Percentiles rank a stretch among this genome's conserved stretches.
These are phyloP conservation scores for Drosophila sp. DNA, from an alignment of 1,140 invertebrate species.

Conservation along the genomic window DNA sequence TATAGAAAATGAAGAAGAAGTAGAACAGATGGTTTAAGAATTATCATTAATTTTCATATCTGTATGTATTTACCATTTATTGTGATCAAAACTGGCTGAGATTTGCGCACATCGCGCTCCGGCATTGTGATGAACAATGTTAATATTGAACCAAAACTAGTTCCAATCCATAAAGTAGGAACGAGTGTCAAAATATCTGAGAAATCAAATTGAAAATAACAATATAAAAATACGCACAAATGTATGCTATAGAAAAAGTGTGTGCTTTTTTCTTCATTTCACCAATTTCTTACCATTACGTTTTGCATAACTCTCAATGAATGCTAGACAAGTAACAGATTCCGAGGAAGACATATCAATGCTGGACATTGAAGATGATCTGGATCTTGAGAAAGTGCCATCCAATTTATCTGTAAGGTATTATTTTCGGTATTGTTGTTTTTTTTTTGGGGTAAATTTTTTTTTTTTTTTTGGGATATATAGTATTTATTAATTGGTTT, in stretches of 20 bases:
- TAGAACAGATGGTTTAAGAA: background rate
- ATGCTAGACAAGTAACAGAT: constrained; percentile 97
- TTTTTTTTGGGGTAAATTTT: background rate
- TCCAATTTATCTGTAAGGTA: constrained; percentile 94
- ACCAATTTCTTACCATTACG: constrained; percentile 90
- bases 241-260: constrained; percentile 16
- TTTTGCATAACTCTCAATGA: constrained; percentile 97
- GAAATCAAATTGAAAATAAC: background rate
- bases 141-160: constrained; percentile 96
- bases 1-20: background rate
- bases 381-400: constrained; percentile 96
- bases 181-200: constrained; percentile 75
- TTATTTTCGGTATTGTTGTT: constrained; percentile 41
- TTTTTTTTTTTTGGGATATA: constrained; percentile 11
- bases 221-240: background rate
- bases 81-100: constrained; percentile 94
- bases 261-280: too few relatives aligned
- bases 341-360: constrained; percentile 98
- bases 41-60: background rate
- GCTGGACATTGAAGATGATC: constrained; percentile 98
- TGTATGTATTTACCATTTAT: constrained; percentile 89
- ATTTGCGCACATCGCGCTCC: constrained; percentile 90
- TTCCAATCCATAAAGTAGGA: constrained; percentile 97
- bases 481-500: background rate
- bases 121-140: constrained; percentile 95